Base-by-base conservation (phyloP, 1,140 invertebrate genomes). In the Phocides pigmalion region DNA sequence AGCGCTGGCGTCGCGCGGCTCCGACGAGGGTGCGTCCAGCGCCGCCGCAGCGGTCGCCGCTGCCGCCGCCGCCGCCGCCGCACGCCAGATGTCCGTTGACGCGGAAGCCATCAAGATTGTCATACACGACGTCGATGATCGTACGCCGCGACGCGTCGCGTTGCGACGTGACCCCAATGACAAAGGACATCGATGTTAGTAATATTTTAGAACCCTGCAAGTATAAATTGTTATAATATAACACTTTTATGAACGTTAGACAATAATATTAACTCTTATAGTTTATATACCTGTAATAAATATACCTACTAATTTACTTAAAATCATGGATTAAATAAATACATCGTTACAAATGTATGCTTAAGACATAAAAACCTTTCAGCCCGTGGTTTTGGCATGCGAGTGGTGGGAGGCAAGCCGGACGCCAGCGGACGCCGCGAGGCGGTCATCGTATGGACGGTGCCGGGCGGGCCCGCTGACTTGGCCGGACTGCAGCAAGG, bases 91-190 rank as follows among this genome's bases (percentile, higher is more conserved):
- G 68, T 96, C 97, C 12, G 96, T 96, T 51, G 97, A 98, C 76
- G 97, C 97, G 0, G 97, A 98, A 88, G 96, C 96, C 46, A 98
- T 98, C 70, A 96, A 97, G 74, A 98, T 98, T 70, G 97, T 98
- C 58, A 98, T 98, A 72, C 96, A 98, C 78, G 97, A 98, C 77
- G 97, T 98, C 14, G 97, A 98, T 86, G 92, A 94, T 85, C 95
- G 93, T 39, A 92, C 95, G 39, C 96, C 96, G 69, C 92, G 94
- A 66, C 94, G 95, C 72, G 95, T 97, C 20, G 93, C 95, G 12
- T 89, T 98, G 16, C 93, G 96, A 54, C 93, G 95, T 68, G 96
- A 97, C 89, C 94, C 96, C 4, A 93, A 95, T 35, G 97, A 98
- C 83, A 96, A 97, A 85, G 96, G 95, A 20, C 96, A 97, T 79